Evolutionary conservation across 1,140 invertebrate species (phyloP), one percentile per base, ranked within the genome.

Genomic region (Aporrectodea caliginosa): DNA sequence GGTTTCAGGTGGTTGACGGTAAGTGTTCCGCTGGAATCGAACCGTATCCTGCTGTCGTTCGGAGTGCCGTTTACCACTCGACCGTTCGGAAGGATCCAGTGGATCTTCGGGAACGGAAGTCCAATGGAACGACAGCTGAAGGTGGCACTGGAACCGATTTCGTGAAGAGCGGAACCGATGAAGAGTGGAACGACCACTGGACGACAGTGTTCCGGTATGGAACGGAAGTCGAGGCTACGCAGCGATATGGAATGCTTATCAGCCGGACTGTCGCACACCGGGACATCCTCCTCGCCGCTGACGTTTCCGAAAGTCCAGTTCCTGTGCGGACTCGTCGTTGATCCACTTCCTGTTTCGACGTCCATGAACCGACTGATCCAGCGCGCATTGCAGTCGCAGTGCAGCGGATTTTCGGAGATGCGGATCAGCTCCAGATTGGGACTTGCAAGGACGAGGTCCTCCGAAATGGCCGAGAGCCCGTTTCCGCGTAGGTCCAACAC

Each of bases 361-460:
- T 78, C 71, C 2, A 84, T 32, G 71, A 84, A 82, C 70, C 86
- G 77, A 30, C 83, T 81, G 16, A 90, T 84, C 89, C 89, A 90
- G 43, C 85, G 83, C 27, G 86, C 83, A 83, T 90, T 90, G 81
- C 89, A 90, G 81, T 90, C 89, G 82, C 89, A 90, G n/a, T 82
- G 82, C 1, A 90, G 82, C 16, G 88, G 88, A 79, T 90, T 90
- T 22, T 87, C 85, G 69, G 88, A 85, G 0, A 90, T 79, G 71
- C 86, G 85, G 16, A 90, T 84, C 69, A 86, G 83, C 27, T 82
- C 74, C 2, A 87, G 82, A 58, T 81, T 78, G 32, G 85, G 86
- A 14, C 87, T 78, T 6, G 78, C 80, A 0, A 83, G 76, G 6
- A 85, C 78, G 16, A 89, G 75, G 34, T 83, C 77, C 30, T 83